Base-by-base conservation (phyloP, 2,888 invertebrate species). In the Phania funesta region DNA sequence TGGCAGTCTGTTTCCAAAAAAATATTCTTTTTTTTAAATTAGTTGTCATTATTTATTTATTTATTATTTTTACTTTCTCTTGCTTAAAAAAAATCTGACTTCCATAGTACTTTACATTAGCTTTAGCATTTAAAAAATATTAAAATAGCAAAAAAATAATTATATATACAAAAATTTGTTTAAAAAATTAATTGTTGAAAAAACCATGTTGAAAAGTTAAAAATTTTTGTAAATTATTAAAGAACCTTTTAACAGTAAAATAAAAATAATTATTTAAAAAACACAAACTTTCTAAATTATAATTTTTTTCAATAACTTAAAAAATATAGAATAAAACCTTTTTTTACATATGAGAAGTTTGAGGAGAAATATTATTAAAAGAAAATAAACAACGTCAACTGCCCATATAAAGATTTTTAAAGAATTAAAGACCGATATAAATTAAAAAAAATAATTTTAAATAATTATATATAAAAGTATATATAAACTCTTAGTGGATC, bases 381-480 rank as follows among this genome's bases (percentile, higher is more conserved):
- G 74, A 68, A 67, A 71, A 76, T 76, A 60, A 84, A 84, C 83
- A 85, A 85, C 85, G 84, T 84, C 82, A 85, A 85, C 85, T 85
- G 85, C 85, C 85, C 85, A 85, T 82, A 77, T 77, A 84, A 85
- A 84, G 83, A 84, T 85, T 85, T 85, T 83, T 79, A 74, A 78
- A 65, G 46, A 80, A 71, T 76, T 81, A 77, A 81, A 77, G 81
- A 81, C 81, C 81, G 81, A 77, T 78, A 71, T 65, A 77, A 75
- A 20, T 68, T 68, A 56, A 20, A 68, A 56, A 54, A 16, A 50
- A 41, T 80, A 73, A 83, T 70, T 60, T 67, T 73, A 62, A 54
- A 76, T 52, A 76, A 48, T 75, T 75, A 76, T 52, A 71, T 44
- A 76, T 60, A 50, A 18, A 71, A 32, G 50, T 41, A 67, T 22